Conservation (phyloP, 2,888 invertebrate species). For the Cosmopolites sordidus region DNA sequence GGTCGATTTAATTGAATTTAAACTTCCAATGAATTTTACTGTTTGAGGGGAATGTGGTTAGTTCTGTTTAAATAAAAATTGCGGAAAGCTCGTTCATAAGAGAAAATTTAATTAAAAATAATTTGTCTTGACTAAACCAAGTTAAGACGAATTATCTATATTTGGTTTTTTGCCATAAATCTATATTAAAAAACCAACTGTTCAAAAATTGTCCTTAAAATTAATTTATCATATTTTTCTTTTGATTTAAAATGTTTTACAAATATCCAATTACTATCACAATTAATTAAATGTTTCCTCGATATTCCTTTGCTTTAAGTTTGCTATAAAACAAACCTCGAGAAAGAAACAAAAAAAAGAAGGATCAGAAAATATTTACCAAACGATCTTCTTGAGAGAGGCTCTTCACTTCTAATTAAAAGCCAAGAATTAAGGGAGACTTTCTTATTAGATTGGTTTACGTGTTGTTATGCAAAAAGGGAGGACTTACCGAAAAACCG, state of each 20-base stretch:
- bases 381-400: conserved; percentile 3
- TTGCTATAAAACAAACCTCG: neutral
- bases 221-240: too few species aligned
- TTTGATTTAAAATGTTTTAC: too few species aligned
- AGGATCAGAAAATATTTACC: conserved; percentile 6
- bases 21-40: neutral
- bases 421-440: conserved; percentile 1
- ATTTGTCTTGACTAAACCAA: too few species aligned
- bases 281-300: neutral
- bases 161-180: conserved; percentile 18
- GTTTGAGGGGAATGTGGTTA: too few species aligned
- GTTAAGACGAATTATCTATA: neutral
- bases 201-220: too few species aligned
- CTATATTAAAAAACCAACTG: conserved; percentile 14
- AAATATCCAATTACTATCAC: neutral
- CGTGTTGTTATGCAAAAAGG: neutral
- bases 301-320: neutral
- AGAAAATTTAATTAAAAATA: too few species aligned
- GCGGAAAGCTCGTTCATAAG: too few species aligned
- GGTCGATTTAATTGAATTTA: neutral
- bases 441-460: neutral
- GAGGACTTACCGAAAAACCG: conserved; percentile 18
- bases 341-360: conserved; percentile 4
- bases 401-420: conserved; percentile 7
- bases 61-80: too few species aligned